Base-by-base conservation (phyloP, 2,797 vertebrate species). In the Enteromius viviparus region DNA sequence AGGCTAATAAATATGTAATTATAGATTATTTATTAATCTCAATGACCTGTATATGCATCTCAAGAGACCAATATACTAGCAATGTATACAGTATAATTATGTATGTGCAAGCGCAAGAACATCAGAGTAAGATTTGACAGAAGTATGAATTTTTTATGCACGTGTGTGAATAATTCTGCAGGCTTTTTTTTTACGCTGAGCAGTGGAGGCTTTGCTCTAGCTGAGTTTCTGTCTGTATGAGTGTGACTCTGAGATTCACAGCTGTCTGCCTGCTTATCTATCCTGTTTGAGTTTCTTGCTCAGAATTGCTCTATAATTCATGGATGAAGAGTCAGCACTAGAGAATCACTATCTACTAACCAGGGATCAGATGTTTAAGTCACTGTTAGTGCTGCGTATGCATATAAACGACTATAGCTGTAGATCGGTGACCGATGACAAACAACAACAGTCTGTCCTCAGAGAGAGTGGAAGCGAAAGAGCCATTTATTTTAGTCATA, bases 281-380 rank as follows among this genome's bases (percentile, higher is more conserved):
- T 79, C 42, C 68, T 80, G 77, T 84, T 40, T 65, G 79, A 65
- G 49, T 82, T 82, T 45, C 74, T 34, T 12, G 58, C 80, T 78
- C 76, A 66, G 80, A 47, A 49, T 58, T 83, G 34, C 85, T 88
- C 78, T 81, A 85, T 86, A 84, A 85, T 86, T 84, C 78, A 85
- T 83, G 74, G 37, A 58, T 68, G 65, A 79, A 84, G 70, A 62
- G 82, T 83, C 77, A 58, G 77, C 17, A 53, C 40, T 82, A 47
- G 66, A 64, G 47, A 37, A 75, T 78, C 81, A 74, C 49, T 75
- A 82, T 81, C 53, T 29, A 75, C 66, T 49, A 70, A 66, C 40
- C 60, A 78, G 78, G 42, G 80, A 72, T 83, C 81, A 76, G 66
- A 77, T 83, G 75, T 83, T 83, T 62, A 82, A 32, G 45, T n/a